These are phyloP conservation scores for Sebastes variabilis DNA, from an alignment of 2,797 vertebrate genomes.

Conservation along the genomic window DNA sequence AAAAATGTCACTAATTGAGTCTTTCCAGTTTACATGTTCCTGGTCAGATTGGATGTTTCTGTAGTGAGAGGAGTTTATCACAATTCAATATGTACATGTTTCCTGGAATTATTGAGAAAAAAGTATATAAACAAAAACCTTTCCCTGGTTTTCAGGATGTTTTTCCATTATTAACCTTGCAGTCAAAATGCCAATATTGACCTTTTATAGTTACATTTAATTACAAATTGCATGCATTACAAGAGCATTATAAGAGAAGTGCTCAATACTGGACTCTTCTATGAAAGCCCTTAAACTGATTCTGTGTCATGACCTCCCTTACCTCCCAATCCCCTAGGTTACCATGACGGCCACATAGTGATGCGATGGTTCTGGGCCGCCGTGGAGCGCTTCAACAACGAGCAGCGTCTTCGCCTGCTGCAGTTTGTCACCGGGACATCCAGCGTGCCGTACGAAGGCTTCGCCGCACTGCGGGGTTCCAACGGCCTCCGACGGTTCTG, in stretches of 20 bases:
- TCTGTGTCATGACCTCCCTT: not conserved
- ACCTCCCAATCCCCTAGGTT: slow-evolving; percentile 79
- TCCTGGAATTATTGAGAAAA: not conserved
- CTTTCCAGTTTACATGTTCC: too few species aligned
- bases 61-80: too few species aligned
- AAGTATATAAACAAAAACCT: not conserved
- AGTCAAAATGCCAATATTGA: not conserved
- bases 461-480: slow-evolving; percentile 92
- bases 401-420: slow-evolving; percentile 92
- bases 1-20: too few species aligned
- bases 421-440: slow-evolving; percentile 98
- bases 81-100: too few species aligned
- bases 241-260: not conserved
- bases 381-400: slow-evolving; percentile 96
- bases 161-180: not conserved
- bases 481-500: slow-evolving; percentile 96
- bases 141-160: too few species aligned
- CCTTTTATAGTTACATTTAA: not conserved
- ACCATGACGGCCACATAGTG: slow-evolving; percentile 96
- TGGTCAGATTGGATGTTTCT: too few species aligned
- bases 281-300: not conserved
- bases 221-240: not conserved
- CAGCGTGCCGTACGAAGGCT: slow-evolving; percentile 96
- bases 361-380: slow-evolving; percentile 98
- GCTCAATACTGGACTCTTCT: not conserved